Conservation (phyloP, 2,888 invertebrate species). For the Thymelicus acteon region DNA sequence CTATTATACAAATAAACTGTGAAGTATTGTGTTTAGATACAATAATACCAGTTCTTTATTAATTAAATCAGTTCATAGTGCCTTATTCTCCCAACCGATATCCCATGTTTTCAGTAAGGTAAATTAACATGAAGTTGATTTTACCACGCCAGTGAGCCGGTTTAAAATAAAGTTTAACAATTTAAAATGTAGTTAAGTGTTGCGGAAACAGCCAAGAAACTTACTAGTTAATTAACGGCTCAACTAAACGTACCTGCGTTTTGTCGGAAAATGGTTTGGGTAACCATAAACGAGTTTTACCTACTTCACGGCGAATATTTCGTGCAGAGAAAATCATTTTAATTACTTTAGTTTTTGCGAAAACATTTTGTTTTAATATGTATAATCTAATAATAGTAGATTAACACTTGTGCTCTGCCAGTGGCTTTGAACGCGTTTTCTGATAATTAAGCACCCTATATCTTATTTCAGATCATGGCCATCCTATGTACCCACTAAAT, state of each 20-base stretch:
- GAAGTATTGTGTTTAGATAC: too few species aligned
- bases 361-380: too few species aligned
- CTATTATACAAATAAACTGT: too few species aligned
- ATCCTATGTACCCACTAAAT: too few species aligned
- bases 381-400: too few species aligned
- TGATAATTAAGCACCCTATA: too few species aligned
- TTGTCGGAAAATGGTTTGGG: slow-evolving; percentile 19
- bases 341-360: slow-evolving; percentile 1
- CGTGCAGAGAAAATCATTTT: slow-evolving; percentile 18
- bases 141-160: slow-evolving; percentile 27
- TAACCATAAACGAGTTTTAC: slow-evolving; percentile 20
- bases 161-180: slow-evolving; percentile 41
- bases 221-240: slow-evolving; percentile 38
- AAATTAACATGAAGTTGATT: slow-evolving; percentile 30
- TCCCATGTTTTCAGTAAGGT: slow-evolving; percentile 12
- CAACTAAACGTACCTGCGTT: slow-evolving; percentile 14
- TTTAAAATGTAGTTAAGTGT: slow-evolving; percentile 43
- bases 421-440: too few species aligned
- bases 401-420: too few species aligned
- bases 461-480: too few species aligned
- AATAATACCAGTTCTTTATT: neutral
- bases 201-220: slow-evolving; percentile 35
- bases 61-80: neutral
- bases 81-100: slow-evolving; percentile 16
- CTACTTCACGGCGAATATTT: slow-evolving; percentile 10